Percentiles rank a stretch among this genome's conserved stretches.
Conservation (phyloP, 2,113 vertebrate species). For the Pomatostomus ruficeps region DNA sequence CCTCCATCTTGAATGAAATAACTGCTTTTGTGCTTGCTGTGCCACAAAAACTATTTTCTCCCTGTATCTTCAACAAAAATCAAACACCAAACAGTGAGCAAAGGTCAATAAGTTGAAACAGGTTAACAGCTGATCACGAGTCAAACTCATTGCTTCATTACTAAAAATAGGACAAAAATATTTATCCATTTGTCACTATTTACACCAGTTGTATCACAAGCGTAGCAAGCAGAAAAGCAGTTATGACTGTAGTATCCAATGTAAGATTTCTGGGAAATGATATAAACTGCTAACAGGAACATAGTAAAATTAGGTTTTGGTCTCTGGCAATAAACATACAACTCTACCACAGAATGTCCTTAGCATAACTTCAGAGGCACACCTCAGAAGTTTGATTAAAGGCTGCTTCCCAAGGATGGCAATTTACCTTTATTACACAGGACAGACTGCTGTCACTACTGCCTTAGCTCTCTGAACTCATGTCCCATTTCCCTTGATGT, state of each 20-base stretch:
- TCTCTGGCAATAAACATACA: background rate
- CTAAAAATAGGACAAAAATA: background rate
- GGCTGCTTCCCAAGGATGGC: background rate
- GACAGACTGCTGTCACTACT: background rate
- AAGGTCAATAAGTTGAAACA: background rate
- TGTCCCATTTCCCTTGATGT: background rate
- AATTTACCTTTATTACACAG: background rate
- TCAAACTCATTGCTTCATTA: background rate
- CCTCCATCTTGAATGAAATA: background rate
- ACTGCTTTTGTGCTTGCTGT: background rate
- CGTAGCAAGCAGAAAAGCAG: background rate
- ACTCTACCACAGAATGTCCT: background rate
- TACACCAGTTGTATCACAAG: background rate
- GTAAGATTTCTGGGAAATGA: background rate
- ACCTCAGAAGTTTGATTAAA: background rate
- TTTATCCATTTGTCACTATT: background rate
- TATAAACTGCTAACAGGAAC: background rate
- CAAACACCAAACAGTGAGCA: background rate
- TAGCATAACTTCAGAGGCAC: background rate
- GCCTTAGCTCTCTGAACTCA: background rate
- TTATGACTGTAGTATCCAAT: background rate
- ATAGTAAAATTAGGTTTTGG: background rate
- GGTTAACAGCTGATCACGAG: background rate
- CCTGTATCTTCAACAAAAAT: background rate
- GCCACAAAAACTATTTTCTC: background rate